Evolutionary conservation across 2,797 vertebrate genomes (phyloP), one percentile per base, ranked within the genome.

Genomic region (Decapterus maruadsi): DNA sequence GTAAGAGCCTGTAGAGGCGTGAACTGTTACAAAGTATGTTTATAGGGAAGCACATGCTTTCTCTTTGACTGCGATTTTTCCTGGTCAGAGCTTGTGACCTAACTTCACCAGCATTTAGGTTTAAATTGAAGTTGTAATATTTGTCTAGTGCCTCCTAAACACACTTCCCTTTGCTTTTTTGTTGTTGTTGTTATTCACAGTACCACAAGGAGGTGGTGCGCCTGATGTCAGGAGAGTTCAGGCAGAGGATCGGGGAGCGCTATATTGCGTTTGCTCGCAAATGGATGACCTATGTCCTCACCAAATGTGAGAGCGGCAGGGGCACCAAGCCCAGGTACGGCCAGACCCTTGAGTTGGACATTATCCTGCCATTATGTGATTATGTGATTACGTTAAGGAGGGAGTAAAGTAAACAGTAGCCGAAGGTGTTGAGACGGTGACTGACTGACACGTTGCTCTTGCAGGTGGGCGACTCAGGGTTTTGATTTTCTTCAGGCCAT

Each of bases 401-500:
- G 13, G 6, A 45, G 6, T 17, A 7, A 51, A 67, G 17, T 26
- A 8, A 65, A 29, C 19, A 22, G 17, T 7, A 17, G 11, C 22
- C 59, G 12, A 56, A 68, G 0, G 4, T 54, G 60, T 64, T 62
- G 10, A 7, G 0, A 66, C 36, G 2, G 7, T 36, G 34, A 34
- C 40, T 20, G 16, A 72, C 45, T 7, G 13, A 2, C 20, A 1
- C 68, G 31, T 80, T 68, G 81, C 2, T 14, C 86, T 61, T 67
- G n/a, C 90, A 99, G 98, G 88, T 99, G 98, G 98, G 98, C 98
- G 54, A 99, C 98, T 77, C 98, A 99, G 93, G 98, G 98, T 67
- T 99, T 99, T 93, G 98, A 99, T 92, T 99, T 99, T 87, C 97
- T 99, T 72, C 98, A 99, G 91, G 98, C 98, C 29, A 99, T 99